phyloP scores from a whole-genome alignment of 2,888 invertebrate genomes.

The Penaeus monodon region DNA sequence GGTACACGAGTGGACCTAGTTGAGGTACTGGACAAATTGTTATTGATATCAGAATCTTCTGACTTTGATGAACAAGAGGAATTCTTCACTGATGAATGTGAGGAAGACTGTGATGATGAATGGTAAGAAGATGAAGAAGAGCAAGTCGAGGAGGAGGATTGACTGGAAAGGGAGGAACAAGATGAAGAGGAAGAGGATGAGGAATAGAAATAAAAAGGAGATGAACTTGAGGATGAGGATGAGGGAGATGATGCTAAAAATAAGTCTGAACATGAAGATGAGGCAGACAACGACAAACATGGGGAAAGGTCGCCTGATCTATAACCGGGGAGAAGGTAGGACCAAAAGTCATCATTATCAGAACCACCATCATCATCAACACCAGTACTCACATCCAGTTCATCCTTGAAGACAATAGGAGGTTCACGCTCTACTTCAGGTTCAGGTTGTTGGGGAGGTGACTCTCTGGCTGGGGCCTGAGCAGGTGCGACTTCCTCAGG shows the following conservation, averaged over 20 bases:
- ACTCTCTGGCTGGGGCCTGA: constrained; percentile 18
- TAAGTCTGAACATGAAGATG: constrained; percentile 26
- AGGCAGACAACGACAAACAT: constrained; percentile 35
- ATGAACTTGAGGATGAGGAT: constrained; percentile 28
- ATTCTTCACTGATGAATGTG: neutral
- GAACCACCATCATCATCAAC: constrained; percentile 20
- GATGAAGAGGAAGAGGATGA: constrained; percentile 30
- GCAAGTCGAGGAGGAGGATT: constrained; percentile 22
- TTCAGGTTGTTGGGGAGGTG: constrained; percentile 38
- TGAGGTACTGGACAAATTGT: constrained; percentile 30
- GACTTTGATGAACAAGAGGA: constrained; percentile 37
- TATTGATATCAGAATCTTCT: constrained; percentile 49
- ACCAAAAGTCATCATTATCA: constrained; percentile 15
- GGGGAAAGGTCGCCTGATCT: constrained; percentile 21
- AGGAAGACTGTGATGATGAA: constrained; percentile 29
- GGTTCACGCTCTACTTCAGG: constrained; percentile 64
- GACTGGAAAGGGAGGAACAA: constrained; percentile 34
- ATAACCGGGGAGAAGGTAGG: constrained; percentile 23
- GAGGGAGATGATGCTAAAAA: neutral
- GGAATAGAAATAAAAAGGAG: constrained; percentile 26
- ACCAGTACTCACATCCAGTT: constrained; percentile 63
- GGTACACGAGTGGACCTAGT: too few species aligned
- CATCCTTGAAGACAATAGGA: constrained; percentile 64
- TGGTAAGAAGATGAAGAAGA: constrained; percentile 23
- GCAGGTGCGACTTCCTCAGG: constrained; percentile 24